Evolutionary conservation across 2,113 vertebrate species (phyloP), one percentile per base, ranked within the genome.

Genomic region (Zosterops lateralis): DNA sequence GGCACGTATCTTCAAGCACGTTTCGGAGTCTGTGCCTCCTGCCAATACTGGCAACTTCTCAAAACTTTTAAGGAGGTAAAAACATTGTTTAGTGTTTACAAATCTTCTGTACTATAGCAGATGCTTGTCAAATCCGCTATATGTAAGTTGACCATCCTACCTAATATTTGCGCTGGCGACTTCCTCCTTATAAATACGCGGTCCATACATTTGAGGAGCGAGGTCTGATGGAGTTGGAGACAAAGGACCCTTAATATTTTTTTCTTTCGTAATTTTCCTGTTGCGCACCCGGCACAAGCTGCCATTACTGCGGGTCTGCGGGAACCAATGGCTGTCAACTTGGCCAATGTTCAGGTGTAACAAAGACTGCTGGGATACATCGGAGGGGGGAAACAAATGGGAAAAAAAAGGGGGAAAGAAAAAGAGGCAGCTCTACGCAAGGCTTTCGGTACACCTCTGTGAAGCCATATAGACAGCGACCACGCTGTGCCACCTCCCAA

Each of bases 21-120:
- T 97, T 98, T 97, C 95, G 61, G 96, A 97, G 96, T 96, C 96
- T 97, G 94, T 97, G 97, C 96, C 97, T 98, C 96, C 95, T 98
- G 97, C 97, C 98, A 98, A 96, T 82, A 97, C 97, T 98, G 98
- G 97, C 98, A 97, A 98, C 96, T 98, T 97, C 97, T 98, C 98
- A 98, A 97, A 97, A 98, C 96, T 98, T 98, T 98, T 98, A 97
- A 98, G 95, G 97, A 97, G 97, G 97, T 97, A 98, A 97, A 98
- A 98, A 98, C 97, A 97, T 97, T 97, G 97, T 97, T 98, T 97
- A 92, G 96, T 98, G 97, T 98, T 97, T 98, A 97, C 97, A 98
- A 97, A 98, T 97, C 98, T 97, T 97, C 96, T 90, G 97, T 92
- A 94, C 97, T 95, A 89, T 94, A 97, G 94, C 97, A 98, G 97